Percentiles rank a stretch among this genome's conserved stretches.
Conservation (phyloP, 2,797 vertebrate species). For the Paramormyrops hopkinsi region DNA sequence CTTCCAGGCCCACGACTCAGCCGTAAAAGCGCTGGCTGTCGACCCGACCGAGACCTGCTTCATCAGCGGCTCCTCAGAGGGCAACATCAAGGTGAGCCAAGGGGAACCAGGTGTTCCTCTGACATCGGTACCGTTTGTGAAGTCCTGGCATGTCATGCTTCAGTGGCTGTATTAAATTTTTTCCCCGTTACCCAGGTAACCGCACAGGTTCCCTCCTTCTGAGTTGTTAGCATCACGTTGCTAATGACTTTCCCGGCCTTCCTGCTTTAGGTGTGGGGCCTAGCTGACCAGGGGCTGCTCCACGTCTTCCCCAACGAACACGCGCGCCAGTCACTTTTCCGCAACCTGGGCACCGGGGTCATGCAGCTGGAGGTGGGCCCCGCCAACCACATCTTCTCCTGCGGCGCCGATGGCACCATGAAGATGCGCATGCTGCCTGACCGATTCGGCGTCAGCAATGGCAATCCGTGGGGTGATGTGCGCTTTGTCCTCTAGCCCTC, state of each 20-base stretch:
- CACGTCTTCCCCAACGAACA: constrained; percentile 87
- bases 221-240: not conserved
- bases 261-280: constrained; percentile 75
- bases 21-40: constrained; percentile 86
- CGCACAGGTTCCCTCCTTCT: not conserved
- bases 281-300: constrained; percentile 73
- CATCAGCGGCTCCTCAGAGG: constrained; percentile 93
- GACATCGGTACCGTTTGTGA: not conserved
- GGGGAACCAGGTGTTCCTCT: not conserved
- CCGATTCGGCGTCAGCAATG: constrained; percentile 65
- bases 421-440: constrained; percentile 91
- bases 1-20: constrained; percentile 94
- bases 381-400: constrained; percentile 89
- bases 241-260: not conserved
- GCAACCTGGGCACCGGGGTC: constrained; percentile 94
- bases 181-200: not conserved
- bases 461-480: constrained; percentile 75
- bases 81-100: constrained; percentile 84
- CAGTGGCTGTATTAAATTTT: not conserved
- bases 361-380: constrained; percentile 94
- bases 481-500: constrained; percentile 75
- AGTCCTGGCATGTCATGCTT: not conserved
- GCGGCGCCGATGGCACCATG: constrained; percentile 95
- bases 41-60: constrained; percentile 85
- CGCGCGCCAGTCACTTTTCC: constrained; percentile 91